Evolutionary conservation across 2,113 vertebrate genomes (phyloP).

Genomic region (Madoqua kirkii): DNA sequence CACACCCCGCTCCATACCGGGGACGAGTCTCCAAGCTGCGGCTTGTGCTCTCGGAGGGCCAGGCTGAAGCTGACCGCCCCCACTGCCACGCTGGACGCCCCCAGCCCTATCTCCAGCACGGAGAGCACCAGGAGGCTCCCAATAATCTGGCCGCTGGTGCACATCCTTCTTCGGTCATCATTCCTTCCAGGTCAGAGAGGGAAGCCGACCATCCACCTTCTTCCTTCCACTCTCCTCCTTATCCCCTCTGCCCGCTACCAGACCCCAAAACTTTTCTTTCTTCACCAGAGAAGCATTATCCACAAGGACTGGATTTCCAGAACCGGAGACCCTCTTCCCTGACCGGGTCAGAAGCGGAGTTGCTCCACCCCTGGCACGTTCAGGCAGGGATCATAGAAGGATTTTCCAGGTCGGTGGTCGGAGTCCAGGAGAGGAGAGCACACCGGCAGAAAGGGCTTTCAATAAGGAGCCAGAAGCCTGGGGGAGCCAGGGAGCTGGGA

Average conservation of each 20-base stretch:
- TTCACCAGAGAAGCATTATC: slow-evolving; percentile 60
- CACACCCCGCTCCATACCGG: slow-evolving; percentile 99
- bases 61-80: slow-evolving; percentile 95
- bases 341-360: not conserved
- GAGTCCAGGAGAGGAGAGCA: not conserved
- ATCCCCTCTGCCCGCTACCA: slow-evolving; percentile 52
- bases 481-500: not conserved
- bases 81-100: slow-evolving; percentile 96
- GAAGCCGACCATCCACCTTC: slow-evolving; percentile 73
- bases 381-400: not conserved
- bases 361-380: not conserved
- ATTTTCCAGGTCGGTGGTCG: not conserved
- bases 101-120: slow-evolving; percentile 97
- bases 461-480: not conserved
- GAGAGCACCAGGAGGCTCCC: slow-evolving; percentile 97
- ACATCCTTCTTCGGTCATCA: slow-evolving; percentile 96
- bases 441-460: not conserved
- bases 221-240: slow-evolving; percentile 65
- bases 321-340: not conserved
- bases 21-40: slow-evolving; percentile 97
- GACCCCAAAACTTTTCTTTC: slow-evolving; percentile 78
- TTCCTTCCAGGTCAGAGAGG: slow-evolving; percentile 84
- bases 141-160: slow-evolving; percentile 98
- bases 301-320: slow-evolving; percentile 9
- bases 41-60: slow-evolving; percentile 87